Evolutionary conservation across 2,113 vertebrate genomes (phyloP), one percentile per base, ranked within the genome.

Genomic region (Callipepla californica): DNA sequence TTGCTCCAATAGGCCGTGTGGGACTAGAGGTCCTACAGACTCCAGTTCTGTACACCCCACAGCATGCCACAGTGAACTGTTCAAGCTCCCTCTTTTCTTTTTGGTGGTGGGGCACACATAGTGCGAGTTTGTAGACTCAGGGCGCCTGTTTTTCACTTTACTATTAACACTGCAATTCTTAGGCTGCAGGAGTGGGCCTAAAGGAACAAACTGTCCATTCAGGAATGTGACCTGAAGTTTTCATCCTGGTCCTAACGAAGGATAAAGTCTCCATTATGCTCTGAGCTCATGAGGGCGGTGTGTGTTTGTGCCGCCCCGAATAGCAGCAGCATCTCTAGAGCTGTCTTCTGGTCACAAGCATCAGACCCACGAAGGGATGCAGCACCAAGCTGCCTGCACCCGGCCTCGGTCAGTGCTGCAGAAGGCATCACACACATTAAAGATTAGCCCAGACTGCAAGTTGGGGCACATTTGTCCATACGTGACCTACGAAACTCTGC

Each of bases 401-500:
- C 42, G 48, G 92, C 48, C 67, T 11, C 2, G 80, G 78, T 32
- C 30, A 23, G 34, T 0, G 28, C 81, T 44, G 79, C 40, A 10
- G 48, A 34, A 20, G 47, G 26, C 1, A 2, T 0, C 19, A 5
- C 72, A 65, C 72, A 65, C 3, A 0, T 40, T 0, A 1, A 30
- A 3, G 5, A 5, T 11, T 2, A 44, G 68, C 90, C 80, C 68
- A 30, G 28, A 3, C 51, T 11, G 76, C 87, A 83, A 80, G 95
- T 13, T 15, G 3, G 36, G 92, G 82, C 95, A 92, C 87, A 84
- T 88, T 13, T 85, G 76, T 58, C 85, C 87, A 62, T 9, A 48
- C 89, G 92, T 92, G 87, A 85, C 94, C 95, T n/a, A 91, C 17
- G 13, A 93, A 93, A 9, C 63, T 59, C 45, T 50, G 28, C 70